Evolutionary conservation across 2,113 vertebrate species (phyloP).

Genomic region (Saguinus imperator): DNA sequence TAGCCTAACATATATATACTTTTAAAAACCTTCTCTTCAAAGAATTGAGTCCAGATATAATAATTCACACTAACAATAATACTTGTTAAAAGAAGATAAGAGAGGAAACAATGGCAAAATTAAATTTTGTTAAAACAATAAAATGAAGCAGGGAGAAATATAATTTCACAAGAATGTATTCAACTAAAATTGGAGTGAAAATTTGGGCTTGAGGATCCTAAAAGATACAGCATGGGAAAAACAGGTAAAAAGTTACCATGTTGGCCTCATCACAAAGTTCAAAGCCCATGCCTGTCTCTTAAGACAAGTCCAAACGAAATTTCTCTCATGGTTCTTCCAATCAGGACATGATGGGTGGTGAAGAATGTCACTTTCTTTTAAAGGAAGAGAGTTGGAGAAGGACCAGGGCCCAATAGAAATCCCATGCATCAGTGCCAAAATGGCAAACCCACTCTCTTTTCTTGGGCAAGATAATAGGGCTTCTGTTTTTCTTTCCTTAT

Average conservation of each 20-base stretch:
- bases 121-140: background rate
- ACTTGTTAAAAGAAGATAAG: background rate
- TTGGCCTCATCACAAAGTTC: fast-evolving
- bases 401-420: fast-evolving
- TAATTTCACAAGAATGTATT: background rate
- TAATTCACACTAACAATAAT: background rate
- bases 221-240: background rate
- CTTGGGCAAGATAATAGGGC: background rate
- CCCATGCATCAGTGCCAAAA: fast-evolving
- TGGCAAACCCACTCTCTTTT: fast-evolving
- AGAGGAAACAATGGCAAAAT: background rate
- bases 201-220: too few relatives aligned
- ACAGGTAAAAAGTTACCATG: fast-evolving
- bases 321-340: background rate
- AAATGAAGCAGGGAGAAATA: background rate
- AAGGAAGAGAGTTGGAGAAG: background rate
- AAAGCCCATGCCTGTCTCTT: too few relatives aligned
- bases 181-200: background rate
- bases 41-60: background rate
- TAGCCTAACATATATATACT: background rate
- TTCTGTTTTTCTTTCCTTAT: background rate
- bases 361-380: background rate
- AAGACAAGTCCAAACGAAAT: too few relatives aligned
- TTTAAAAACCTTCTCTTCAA: background rate
- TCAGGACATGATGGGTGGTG: fast-evolving